Percentiles rank a stretch among this genome's conserved stretches.
Conservation (phyloP, 1,140 invertebrate genomes). For the Pseudachorutes palmiensis region DNA sequence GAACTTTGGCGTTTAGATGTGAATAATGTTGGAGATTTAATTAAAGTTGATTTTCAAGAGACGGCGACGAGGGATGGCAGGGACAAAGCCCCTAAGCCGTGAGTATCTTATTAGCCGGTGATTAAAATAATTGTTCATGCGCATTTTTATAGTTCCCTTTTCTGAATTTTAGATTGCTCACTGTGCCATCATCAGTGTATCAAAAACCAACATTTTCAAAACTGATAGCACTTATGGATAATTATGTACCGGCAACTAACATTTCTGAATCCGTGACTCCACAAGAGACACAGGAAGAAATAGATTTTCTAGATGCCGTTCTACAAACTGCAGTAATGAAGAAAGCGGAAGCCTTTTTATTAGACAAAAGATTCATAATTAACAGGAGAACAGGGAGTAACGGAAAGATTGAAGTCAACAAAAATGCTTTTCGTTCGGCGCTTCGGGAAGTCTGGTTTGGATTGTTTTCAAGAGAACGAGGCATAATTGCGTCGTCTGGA, state of each 20-base stretch:
- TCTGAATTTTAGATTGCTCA: slow-evolving; percentile 51
- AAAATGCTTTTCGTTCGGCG: slow-evolving; percentile 57
- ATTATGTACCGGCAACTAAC: slow-evolving; percentile 63
- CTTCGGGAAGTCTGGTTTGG: slow-evolving; percentile 71
- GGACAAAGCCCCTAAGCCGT: slow-evolving; percentile 66
- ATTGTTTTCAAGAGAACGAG: slow-evolving; percentile 65
- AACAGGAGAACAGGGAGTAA: slow-evolving; percentile 8
- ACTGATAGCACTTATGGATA: slow-evolving; percentile 59
- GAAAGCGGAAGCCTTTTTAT: slow-evolving; percentile 61
- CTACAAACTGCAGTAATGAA: slow-evolving; percentile 65
- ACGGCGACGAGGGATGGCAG: slow-evolving; percentile 54
- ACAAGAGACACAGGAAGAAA: slow-evolving; percentile 63
- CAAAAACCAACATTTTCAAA: slow-evolving; percentile 58
- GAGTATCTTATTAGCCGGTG: slow-evolving; percentile 40
- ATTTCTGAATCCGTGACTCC: slow-evolving; percentile 66
- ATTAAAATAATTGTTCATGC: background rate
- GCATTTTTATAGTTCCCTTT: background rate
- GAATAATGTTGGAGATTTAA: slow-evolving; percentile 58
- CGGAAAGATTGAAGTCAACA: slow-evolving; percentile 35
- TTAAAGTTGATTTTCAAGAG: slow-evolving; percentile 62
- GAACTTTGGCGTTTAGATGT: slow-evolving; percentile 59
- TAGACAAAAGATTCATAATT: slow-evolving; percentile 52
- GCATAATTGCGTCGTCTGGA: slow-evolving; percentile 66
- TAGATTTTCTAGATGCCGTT: slow-evolving; percentile 63
- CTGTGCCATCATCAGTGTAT: slow-evolving; percentile 50